Percentiles rank a stretch among this genome's conserved stretches.
Conservation (phyloP, 2,888 invertebrate genomes). For the Cerastoderma edule region DNA sequence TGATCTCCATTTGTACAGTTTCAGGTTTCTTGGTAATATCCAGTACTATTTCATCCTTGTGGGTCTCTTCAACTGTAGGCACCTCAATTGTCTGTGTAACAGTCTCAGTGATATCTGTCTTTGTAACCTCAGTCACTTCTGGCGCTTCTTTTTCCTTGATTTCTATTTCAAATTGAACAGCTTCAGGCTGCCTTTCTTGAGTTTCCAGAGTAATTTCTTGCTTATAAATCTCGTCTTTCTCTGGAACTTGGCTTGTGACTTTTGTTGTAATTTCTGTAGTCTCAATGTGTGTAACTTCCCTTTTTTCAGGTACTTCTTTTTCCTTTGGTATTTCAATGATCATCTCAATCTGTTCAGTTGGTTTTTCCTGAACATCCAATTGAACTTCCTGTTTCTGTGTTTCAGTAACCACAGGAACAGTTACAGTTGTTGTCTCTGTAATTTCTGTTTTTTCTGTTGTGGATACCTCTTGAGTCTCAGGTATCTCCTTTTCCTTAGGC, state of each 20-base stretch:
- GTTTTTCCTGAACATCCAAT: constrained; percentile 66
- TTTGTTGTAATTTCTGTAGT: constrained; percentile 35
- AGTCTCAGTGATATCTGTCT: constrained; percentile 49
- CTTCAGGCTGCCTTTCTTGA: constrained; percentile 49
- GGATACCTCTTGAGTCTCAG: constrained; percentile 58
- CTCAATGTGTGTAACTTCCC: constrained; percentile 48
- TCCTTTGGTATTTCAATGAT: constrained; percentile 43
- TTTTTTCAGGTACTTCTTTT: constrained; percentile 34
- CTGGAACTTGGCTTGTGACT: constrained; percentile 65
- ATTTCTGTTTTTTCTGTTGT: constrained; percentile 57
- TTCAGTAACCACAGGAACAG: constrained; percentile 45
- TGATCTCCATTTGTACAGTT: constrained; percentile 60
- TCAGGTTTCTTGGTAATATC: constrained; percentile 66
- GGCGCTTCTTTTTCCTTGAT: constrained; percentile 47
- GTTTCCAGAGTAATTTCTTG: constrained; percentile 52
- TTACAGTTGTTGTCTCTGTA: constrained; percentile 45
- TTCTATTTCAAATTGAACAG: constrained; percentile 48
- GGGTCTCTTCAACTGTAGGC: constrained; percentile 60
- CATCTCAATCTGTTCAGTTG: constrained; percentile 50
- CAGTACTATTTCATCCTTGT: constrained; percentile 67
- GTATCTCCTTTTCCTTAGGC: constrained; percentile 61
- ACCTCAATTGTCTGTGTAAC: constrained; percentile 47
- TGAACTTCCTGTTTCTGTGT: constrained; percentile 64
- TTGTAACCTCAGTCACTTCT: constrained; percentile 39
- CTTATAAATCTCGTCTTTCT: constrained; percentile 52